Percentiles rank a stretch among this genome's conserved stretches.
These are phyloP conservation scores for Pantherophis guttatus DNA, from an alignment of 2,113 vertebrate species.

Conservation along the genomic window DNA sequence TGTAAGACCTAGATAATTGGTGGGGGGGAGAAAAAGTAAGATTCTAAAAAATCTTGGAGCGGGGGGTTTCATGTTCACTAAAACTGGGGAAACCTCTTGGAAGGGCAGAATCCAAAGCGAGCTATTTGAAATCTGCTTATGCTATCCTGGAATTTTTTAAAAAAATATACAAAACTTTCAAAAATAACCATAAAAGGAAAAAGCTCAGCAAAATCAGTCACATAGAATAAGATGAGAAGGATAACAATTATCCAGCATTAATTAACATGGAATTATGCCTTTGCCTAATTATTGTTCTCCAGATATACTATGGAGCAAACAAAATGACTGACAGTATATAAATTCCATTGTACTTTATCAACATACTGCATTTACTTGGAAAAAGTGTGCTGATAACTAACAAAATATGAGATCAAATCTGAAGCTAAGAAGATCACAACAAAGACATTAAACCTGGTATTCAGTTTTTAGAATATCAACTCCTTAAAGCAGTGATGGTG, in stretches of 20 bases:
- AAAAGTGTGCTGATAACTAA: conserved; percentile 36
- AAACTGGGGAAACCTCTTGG: too few relatives aligned
- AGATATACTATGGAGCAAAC: not conserved
- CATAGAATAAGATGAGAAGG: conserved; percentile 21
- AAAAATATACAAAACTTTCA: not conserved
- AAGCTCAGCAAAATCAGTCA: conserved; percentile 38
- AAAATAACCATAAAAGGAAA: conserved; percentile 33
- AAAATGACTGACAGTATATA: conserved; percentile 50
- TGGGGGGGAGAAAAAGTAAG: too few relatives aligned
- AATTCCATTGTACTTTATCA: conserved; percentile 43
- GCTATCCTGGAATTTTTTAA: not conserved
- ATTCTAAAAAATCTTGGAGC: too few relatives aligned
- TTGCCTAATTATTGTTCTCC: conserved; percentile 52
- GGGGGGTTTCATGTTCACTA: too few relatives aligned
- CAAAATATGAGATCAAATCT: conserved; percentile 52
- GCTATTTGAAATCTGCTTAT: not conserved
- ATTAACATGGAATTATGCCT: conserved; percentile 56
- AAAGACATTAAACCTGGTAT: not conserved
- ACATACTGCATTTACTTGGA: conserved; percentile 18
- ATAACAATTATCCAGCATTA: conserved; percentile 37
- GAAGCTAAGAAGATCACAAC: conserved; percentile 29
- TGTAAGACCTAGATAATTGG: not conserved
- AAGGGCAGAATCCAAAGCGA: not conserved
- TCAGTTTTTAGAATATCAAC: conserved; percentile 4
- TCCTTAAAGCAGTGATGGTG: too few relatives aligned